Base-by-base conservation (phyloP, 2,888 invertebrate species). In the Agriopis leucophaearia region DNA sequence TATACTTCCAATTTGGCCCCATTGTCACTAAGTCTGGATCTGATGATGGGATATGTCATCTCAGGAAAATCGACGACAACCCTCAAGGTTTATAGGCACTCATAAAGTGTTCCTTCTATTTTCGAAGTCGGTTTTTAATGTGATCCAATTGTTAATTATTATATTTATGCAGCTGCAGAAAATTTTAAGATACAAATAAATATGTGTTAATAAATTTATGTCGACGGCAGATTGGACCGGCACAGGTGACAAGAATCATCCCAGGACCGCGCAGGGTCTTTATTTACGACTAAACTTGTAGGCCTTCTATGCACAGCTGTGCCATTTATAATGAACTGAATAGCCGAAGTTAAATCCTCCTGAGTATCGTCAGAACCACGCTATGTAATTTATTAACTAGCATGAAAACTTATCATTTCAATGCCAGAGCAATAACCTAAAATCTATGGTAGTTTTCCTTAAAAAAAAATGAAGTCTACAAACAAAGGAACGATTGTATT, bases 241-340 rank as follows among this genome's bases (percentile, higher is more conserved):
- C 78, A 66, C 82, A 84, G 82, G 83, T 84, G 83, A 78, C 73
- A 75, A 73, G 79, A 80, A 83, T 81, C 81, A 81, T 82, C 80
- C 70, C 63, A 64, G 72, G 70, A 66, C 72, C 71, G 67, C 70
- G 58, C 68, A 65, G 69, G 78, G 74, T 76, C 77, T 72, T 67
- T 85, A 86, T 88, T 88, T 84, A 87, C 79, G 80, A 66, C 67
- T n/a, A 74, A 85, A 87, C 80, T 88, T 85, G 70, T 72, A 69
- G 78, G 70, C 74, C 66, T 68, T 67, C 67, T 67, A 48, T 60
- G 13, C 59, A 64, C 77, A 78, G 78, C 78, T 80, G 78, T 71
- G 78, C 77, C 78, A 72, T 79, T 80, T 83, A 81, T 78, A 74
- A 78, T 73, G 68, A 77, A 81, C 79, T 80, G 82, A 84, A 83